phyloP scores from a whole-genome alignment of 2,113 vertebrate genomes.

The Grammomys surdaster region DNA sequence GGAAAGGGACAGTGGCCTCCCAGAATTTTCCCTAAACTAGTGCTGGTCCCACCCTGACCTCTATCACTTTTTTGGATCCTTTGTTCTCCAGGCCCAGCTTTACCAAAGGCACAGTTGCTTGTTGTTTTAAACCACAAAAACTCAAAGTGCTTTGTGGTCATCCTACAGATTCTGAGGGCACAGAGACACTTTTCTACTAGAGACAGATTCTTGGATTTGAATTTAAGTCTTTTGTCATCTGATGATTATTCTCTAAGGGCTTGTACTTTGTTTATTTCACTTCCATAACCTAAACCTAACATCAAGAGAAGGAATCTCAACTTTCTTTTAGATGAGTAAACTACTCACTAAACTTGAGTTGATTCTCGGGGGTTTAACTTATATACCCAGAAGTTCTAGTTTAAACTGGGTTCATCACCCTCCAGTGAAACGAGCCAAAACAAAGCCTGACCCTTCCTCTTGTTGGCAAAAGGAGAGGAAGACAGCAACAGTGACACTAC shows the following conservation, averaged over 20 bases:
- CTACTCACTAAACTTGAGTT: slow-evolving; percentile 27
- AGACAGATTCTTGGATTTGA: slow-evolving; percentile 20
- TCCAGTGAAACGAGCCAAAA: slow-evolving; percentile 38
- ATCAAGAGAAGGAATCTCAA: slow-evolving; percentile 47
- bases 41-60: slow-evolving; percentile 15
- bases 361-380: slow-evolving; percentile 35
- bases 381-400: slow-evolving; percentile 41
- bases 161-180: neutral
- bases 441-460: slow-evolving; percentile 44
- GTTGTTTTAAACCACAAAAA: neutral
- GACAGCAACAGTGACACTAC: neutral
- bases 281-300: slow-evolving; percentile 11
- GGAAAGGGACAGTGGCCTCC: neutral
- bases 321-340: slow-evolving; percentile 55
- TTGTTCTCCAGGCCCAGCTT: neutral
- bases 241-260: slow-evolving; percentile 35
- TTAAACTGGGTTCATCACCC: slow-evolving; percentile 45
- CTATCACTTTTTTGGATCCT: slow-evolving; percentile 28
- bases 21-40: slow-evolving; percentile 44
- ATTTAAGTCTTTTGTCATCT: slow-evolving; percentile 11
- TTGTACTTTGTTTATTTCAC: slow-evolving; percentile 25
- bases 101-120: neutral
- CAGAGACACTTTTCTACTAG: neutral
- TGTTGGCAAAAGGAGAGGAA: neutral
- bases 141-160: neutral